A percentile compares a stretch with the other conserved stretches of the same genome.
These are phyloP conservation scores for Drosophila tani DNA, from an alignment of 1,140 invertebrate genomes.

Conservation along the genomic window DNA sequence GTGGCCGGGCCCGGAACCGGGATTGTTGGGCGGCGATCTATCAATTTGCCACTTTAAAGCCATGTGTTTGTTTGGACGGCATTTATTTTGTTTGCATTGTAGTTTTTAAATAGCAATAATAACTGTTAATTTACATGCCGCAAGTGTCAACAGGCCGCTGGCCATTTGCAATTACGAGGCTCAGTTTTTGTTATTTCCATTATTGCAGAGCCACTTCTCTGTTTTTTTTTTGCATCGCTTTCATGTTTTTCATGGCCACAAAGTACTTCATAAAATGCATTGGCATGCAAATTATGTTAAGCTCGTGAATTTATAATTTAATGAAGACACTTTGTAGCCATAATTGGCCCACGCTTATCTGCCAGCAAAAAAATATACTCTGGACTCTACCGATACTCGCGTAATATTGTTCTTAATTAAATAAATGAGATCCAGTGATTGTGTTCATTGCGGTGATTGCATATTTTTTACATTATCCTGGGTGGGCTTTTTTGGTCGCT, in stretches of 20 bases:
- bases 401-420: conserved; percentile 82
- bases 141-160: conserved; percentile 77
- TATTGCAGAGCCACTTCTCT: conserved; percentile 9
- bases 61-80: background rate
- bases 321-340: conserved; percentile 82
- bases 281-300: conserved; percentile 81
- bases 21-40: conserved; percentile 61
- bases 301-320: conserved; percentile 83
- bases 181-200: conserved; percentile 35
- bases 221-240: conserved; percentile 23
- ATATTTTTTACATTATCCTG: conserved; percentile 51
- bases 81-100: conserved; percentile 35
- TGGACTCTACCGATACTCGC: conserved; percentile 34
- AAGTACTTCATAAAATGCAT: conserved; percentile 80
- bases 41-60: conserved; percentile 78
- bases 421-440: conserved; percentile 76
- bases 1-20: conserved; percentile 25
- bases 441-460: conserved; percentile 59
- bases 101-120: conserved; percentile 64
- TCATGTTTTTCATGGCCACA: conserved; percentile 64
- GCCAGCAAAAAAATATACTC: background rate
- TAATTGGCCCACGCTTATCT: conserved; percentile 64
- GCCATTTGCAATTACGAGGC: conserved; percentile 69
- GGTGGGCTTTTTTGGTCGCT: conserved; percentile 6
- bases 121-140: conserved; percentile 77